Evolutionary conservation across 2,113 vertebrate species (phyloP), one percentile per base, ranked within the genome.

Genomic region (Myotis lucifugus): DNA sequence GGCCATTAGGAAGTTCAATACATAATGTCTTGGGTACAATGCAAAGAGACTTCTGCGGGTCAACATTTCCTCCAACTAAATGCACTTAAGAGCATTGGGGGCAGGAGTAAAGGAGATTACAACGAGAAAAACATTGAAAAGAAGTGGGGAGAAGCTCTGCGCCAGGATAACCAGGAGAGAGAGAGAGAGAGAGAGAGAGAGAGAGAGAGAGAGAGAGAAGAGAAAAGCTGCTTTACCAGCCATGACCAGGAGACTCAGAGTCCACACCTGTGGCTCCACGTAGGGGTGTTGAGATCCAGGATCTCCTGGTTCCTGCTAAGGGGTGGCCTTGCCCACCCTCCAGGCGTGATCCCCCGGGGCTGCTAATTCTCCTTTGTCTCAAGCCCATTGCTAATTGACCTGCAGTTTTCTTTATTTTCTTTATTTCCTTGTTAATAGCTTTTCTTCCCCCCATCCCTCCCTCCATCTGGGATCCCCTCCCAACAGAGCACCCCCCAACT

Each of bases 61-160:
- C 93, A 8, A 83, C 59, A 93, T 94, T 92, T 96, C 67, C 70
- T 93, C 0, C 64, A 88, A 27, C 76, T 85, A 97, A 97, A 85
- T 84, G 97, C 84, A 77, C 81, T 96, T 82, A 42, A 77, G 81
- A 95, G 34, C 82, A 2, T 73, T 93, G 54, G 88, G 94, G 40
- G 46, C 69, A 81, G 90, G 81, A 61, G 70, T 95, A 85, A 54
- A 85, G 61, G 34, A 83, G 78, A 83, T 72, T 70, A 11, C 96
- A 93, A 94, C 15, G 59, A 97, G 89, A 79, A 95, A 93, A 97
- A 85, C 85, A 87, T 73, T 97, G 76, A 81, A 86, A 93, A 86
- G 15, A 97, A 93, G 67, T 76, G 27, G 90, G 84, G 70, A 70
- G 66, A 92, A 96, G 85, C 88, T 91, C 88, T 95, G 91, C 73